Base-by-base conservation (phyloP, 1,140 invertebrate genomes). In the Cydia splendana region DNA sequence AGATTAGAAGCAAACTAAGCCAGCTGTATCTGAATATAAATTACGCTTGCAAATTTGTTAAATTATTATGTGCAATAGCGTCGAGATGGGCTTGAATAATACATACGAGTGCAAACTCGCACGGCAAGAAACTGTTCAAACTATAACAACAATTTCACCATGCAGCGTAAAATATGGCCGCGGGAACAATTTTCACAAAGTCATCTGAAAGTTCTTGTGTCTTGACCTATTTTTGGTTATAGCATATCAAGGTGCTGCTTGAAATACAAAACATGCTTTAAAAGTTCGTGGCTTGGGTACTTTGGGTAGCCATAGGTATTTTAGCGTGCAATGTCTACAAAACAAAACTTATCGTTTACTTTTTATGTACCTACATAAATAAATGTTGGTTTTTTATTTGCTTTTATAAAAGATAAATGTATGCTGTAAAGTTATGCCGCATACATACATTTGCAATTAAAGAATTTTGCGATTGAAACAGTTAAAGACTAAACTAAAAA, bases 21-120 rank as follows among this genome's bases (percentile, higher is more conserved):
- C 73, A 74, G 73, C 73, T 74, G 28, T 24, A 28, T 48, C 73
- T 15, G 28, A 28, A 45, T 45, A 30, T 53, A 53, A 74, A 74
- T 74, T 74, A 74, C 42, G 73, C 48, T 74, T 45, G 73, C 45
- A 51, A 74, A 74, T 74, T 48, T 74, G 73, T 20, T 53, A 74
- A 74, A 74, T 74, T 74, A 51, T 74, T 74, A 51, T 74, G 73
- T 51, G 73, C 73, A 74, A 53, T 45, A 30, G 45, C 45, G 67
- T 30, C 67, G 73, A 53, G 48, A 51, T 53, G 42, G 73, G 28
- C 45, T 53, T 74, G 73, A 74, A 74, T 74, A 74, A 74, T 74
- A 74, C 12, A 74, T 51, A 53, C 24, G 7, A 48, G 73, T 45
- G 67, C 30, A 71, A 71, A 71, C 67, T 71, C 67, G 34, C 34